These are phyloP conservation scores for Hippocampus kuda DNA, from an alignment of 2,797 vertebrate genomes.

Conservation along the genomic window DNA sequence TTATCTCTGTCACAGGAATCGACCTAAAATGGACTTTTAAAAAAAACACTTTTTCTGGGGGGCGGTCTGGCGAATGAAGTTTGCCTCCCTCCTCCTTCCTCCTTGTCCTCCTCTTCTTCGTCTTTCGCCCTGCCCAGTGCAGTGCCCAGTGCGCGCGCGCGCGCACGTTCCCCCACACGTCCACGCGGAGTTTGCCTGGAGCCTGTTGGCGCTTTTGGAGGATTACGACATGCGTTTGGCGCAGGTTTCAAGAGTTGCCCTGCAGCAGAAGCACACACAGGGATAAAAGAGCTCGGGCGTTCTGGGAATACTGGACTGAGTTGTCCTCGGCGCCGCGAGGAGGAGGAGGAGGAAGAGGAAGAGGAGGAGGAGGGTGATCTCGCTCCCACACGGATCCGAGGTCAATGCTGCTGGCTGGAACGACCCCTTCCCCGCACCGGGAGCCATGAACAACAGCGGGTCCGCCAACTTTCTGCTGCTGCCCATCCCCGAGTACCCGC, in stretches of 20 bases:
- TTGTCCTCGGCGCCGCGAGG: neutral
- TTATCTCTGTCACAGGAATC: too few relatives aligned
- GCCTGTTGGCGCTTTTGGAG: neutral
- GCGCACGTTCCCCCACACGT: neutral
- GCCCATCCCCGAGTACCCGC: slow-evolving; percentile 83
- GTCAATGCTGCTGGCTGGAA: slow-evolving; percentile 65
- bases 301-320: slow-evolving; percentile 12
- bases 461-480: slow-evolving; percentile 82
- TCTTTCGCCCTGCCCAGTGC: neutral
- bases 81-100: neutral
- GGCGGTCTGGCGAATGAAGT: neutral
- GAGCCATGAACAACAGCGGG: slow-evolving; percentile 77
- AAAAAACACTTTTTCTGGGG: neutral
- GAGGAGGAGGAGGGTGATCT: slow-evolving; percentile 1
- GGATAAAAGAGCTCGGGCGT: neutral
- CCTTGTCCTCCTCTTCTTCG: neutral
- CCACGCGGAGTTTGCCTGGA: neutral
- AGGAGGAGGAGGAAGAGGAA: neutral
- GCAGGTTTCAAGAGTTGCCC: neutral
- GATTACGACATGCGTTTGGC: neutral
- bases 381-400: slow-evolving; percentile 3
- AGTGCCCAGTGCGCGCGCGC: too few relatives aligned
- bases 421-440: slow-evolving; percentile 51
- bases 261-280: neutral
- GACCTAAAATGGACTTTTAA: neutral